Evolutionary conservation across 2,113 vertebrate genomes (phyloP).

Genomic region (Pluvialis apricaria): DNA sequence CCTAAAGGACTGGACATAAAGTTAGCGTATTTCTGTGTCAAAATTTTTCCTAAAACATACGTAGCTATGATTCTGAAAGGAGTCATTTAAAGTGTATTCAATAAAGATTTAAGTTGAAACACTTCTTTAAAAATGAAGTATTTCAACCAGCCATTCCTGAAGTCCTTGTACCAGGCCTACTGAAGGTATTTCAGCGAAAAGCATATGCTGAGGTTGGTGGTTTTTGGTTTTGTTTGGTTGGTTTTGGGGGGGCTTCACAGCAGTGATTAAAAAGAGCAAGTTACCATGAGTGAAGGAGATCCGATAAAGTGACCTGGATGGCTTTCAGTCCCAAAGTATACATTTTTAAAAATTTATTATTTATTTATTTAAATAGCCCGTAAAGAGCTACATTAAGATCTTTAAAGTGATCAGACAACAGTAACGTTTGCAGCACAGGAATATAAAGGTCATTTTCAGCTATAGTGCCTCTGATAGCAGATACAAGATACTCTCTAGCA

Average conservation of each 20-base stretch:
- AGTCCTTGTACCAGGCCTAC: neutral
- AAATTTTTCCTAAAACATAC: neutral
- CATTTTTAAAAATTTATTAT: neutral
- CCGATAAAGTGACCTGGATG: neutral
- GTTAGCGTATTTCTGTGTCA: neutral
- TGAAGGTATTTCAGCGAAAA: neutral
- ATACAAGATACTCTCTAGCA: neutral
- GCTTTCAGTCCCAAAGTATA: neutral
- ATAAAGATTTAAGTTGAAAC: neutral
- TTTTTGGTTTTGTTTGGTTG: neutral
- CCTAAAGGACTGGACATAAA: neutral
- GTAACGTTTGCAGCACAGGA: neutral
- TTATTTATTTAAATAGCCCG: neutral
- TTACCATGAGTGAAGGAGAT: neutral
- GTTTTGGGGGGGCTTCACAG: neutral
- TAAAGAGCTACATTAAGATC: neutral
- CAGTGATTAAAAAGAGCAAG: neutral
- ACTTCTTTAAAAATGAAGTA: neutral
- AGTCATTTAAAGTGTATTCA: neutral
- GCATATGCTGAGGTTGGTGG: fast-evolving
- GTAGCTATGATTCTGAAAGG: neutral
- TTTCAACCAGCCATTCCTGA: neutral
- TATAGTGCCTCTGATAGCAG: neutral
- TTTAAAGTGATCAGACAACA: neutral
- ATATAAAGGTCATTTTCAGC: neutral